Evolutionary conservation across 2,113 vertebrate genomes (phyloP).

Genomic region (Grus americana): DNA sequence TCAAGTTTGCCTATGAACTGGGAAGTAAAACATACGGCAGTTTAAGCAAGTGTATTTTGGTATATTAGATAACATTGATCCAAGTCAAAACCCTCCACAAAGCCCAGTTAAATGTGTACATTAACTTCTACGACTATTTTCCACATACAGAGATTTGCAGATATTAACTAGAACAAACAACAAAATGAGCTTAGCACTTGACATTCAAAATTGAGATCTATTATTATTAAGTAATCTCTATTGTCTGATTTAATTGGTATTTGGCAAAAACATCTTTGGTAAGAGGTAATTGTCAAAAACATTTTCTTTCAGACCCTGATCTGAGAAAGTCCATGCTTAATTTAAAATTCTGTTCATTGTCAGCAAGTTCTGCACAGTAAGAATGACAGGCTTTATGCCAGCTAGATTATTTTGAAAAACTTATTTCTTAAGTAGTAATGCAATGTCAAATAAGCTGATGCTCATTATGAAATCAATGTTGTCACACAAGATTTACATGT

Average conservation of each 20-base stretch:
- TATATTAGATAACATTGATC: background rate
- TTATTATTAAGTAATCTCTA: background rate
- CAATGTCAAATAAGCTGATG: background rate
- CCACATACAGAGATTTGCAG: background rate
- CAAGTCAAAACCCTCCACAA: background rate
- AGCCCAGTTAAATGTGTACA: background rate
- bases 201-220: background rate
- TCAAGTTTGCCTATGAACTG: background rate
- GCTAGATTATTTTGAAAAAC: background rate
- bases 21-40: background rate
- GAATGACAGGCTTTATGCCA: background rate
- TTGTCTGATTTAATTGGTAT: background rate
- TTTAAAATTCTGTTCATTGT: background rate
- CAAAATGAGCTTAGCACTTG: background rate
- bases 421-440: background rate
- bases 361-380: background rate
- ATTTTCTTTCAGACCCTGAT: background rate
- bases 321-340: background rate
- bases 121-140: background rate
- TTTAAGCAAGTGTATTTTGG: background rate
- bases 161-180: background rate
- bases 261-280: background rate
- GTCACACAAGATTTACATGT: background rate
- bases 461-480: background rate
- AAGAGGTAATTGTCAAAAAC: background rate